phyloP scores from a whole-genome alignment of 2,113 vertebrate genomes.

The Hippoglossus stenolepis region DNA sequence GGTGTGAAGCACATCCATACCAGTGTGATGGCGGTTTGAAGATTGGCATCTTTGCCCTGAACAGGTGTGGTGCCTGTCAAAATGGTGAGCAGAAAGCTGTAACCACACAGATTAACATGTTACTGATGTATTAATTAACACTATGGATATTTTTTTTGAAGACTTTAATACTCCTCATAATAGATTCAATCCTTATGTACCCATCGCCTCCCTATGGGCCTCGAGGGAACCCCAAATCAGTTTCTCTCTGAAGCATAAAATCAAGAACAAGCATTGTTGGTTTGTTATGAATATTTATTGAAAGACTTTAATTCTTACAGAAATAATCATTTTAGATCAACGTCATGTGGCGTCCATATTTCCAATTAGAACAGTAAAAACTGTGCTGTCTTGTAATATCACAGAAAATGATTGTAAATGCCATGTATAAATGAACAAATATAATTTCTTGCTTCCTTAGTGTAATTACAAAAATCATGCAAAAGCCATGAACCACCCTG shows the following conservation, averaged over 20 bases:
- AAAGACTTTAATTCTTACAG: conserved; percentile 71
- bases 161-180: neutral
- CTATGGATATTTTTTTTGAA: neutral
- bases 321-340: conserved; percentile 68
- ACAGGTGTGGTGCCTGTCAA: neutral
- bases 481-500: conserved; percentile 22
- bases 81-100: neutral
- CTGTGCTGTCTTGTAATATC: conserved; percentile 62
- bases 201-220: neutral
- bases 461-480: conserved; percentile 62
- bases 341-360: conserved; percentile 60
- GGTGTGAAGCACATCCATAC: no score
- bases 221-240: neutral
- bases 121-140: neutral
- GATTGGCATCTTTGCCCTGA: neutral
- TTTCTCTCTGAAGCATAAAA: neutral
- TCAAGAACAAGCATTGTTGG: neutral
- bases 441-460: conserved; percentile 7
- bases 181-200: neutral
- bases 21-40: no score
- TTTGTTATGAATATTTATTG: conserved; percentile 78
- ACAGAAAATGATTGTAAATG: conserved; percentile 19
- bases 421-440: conserved; percentile 26
- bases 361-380: conserved; percentile 78
- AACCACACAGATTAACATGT: neutral